Percentiles rank a stretch among this genome's conserved stretches.
Conservation (phyloP, 2,797 vertebrate genomes). For the Poeciliopsis turneri region DNA sequence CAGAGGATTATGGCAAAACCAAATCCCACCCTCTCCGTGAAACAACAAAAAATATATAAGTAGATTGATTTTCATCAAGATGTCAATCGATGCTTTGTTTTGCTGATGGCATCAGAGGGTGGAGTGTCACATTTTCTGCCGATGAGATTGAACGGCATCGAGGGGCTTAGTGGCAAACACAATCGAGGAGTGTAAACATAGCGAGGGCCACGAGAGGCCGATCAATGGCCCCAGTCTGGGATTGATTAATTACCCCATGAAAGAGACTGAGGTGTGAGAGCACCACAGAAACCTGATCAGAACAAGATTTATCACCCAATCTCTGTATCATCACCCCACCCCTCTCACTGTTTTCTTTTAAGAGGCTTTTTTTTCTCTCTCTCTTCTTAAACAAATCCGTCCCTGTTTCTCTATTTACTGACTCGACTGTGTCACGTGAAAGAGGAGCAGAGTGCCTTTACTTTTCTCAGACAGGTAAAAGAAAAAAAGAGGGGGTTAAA, state of each 20-base stretch:
- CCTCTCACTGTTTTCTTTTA: constrained; percentile 50
- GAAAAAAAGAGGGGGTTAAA: neutral
- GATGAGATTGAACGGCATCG: constrained; percentile 77
- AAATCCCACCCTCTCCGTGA: constrained; percentile 52
- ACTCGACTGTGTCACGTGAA: constrained; percentile 36
- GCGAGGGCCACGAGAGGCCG: constrained; percentile 67
- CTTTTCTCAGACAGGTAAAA: neutral
- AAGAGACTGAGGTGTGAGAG: constrained; percentile 78
- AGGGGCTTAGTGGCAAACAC: constrained; percentile 82
- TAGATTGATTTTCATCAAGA: constrained; percentile 80
- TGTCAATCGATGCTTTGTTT: constrained; percentile 77
- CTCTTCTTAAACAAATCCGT: constrained; percentile 21
- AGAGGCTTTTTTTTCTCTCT: constrained; percentile 19
- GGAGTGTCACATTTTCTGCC: constrained; percentile 77
- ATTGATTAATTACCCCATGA: constrained; percentile 82
- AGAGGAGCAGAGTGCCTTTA: constrained; percentile 27
- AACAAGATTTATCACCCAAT: constrained; percentile 82
- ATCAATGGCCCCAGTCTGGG: constrained; percentile 81
- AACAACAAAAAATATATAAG: constrained; percentile 57
- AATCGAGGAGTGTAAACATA: constrained; percentile 82
- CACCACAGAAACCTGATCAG: constrained; percentile 79
- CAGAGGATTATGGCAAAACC: constrained; percentile 70
- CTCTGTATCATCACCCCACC: constrained; percentile 65
- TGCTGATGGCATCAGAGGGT: constrained; percentile 71
- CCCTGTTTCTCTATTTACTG: constrained; percentile 39